A percentile compares a stretch with the other conserved stretches of the same genome.
phyloP scores from a whole-genome alignment of 2,113 vertebrate genomes.

The Benitochromis conjunctus region DNA sequence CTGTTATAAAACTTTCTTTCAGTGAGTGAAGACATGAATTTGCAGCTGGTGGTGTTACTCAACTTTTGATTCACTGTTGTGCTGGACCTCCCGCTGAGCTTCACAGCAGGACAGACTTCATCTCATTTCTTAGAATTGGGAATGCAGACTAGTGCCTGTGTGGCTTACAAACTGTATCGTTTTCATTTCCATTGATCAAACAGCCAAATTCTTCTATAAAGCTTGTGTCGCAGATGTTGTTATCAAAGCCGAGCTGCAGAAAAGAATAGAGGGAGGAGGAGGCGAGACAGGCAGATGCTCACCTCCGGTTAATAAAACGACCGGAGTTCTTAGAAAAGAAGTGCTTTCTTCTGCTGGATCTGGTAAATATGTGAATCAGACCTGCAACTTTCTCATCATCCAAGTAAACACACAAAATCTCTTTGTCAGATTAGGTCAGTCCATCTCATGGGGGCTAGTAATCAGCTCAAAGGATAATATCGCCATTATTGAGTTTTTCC shows the following conservation, averaged over 20 bases:
- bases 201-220: background rate
- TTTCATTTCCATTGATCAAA: slow-evolving; percentile 46
- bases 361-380: slow-evolving; percentile 3
- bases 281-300: slow-evolving; percentile 11
- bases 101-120: slow-evolving; percentile 13
- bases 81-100: slow-evolving; percentile 6
- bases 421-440: slow-evolving; percentile 33
- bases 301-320: slow-evolving; percentile 17
- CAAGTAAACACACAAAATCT: slow-evolving; percentile 13
- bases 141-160: background rate
- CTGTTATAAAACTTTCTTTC: background rate
- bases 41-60: background rate
- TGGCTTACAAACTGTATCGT: slow-evolving; percentile 10
- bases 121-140: slow-evolving; percentile 24
- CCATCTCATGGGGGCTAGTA: slow-evolving; percentile 32
- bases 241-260: slow-evolving; percentile 16
- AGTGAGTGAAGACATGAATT: background rate
- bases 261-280: background rate
- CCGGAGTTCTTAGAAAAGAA: background rate
- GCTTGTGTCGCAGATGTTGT: background rate
- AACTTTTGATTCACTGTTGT: slow-evolving; percentile 9
- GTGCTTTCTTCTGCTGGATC: background rate
- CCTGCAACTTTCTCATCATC: slow-evolving; percentile 13
- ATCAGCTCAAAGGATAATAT: slow-evolving; percentile 57
- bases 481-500: slow-evolving; percentile 37